Conservation (phyloP, 2,888 invertebrate species). For the Hypercompe scribonia region DNA sequence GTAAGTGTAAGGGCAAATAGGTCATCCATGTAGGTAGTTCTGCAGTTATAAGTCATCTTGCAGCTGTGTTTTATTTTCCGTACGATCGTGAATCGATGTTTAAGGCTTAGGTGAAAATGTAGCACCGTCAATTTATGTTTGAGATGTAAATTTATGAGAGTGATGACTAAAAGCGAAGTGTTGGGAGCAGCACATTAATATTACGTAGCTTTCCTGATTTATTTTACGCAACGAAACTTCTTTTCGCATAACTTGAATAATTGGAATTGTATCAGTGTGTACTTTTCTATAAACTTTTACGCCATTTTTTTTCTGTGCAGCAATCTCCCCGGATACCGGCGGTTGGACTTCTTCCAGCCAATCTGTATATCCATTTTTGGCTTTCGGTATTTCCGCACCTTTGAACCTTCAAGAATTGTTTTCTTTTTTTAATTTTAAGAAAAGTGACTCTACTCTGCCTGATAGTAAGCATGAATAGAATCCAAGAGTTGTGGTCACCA, state of each 20-base stretch:
- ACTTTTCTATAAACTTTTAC: too few relatives aligned
- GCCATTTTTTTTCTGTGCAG: too few relatives aligned
- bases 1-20: constrained; percentile 10
- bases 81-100: neutral
- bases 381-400: too few relatives aligned
- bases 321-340: too few relatives aligned
- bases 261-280: neutral
- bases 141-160: neutral
- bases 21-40: constrained; percentile 8
- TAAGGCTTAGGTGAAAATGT: neutral
- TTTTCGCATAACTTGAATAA: neutral
- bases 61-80: neutral
- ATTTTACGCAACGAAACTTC: neutral
- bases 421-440: too few relatives aligned
- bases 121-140: neutral
- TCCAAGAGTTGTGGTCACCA: too few relatives aligned
- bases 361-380: too few relatives aligned
- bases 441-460: too few relatives aligned
- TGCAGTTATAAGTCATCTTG: constrained; percentile 11
- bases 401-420: too few relatives aligned
- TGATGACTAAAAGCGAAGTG: neutral
- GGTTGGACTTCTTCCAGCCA: too few relatives aligned
- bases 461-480: too few relatives aligned
- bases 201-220: neutral
- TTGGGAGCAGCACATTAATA: neutral